Conservation (phyloP, 2,113 vertebrate species). For the Pterocles orientalis region DNA sequence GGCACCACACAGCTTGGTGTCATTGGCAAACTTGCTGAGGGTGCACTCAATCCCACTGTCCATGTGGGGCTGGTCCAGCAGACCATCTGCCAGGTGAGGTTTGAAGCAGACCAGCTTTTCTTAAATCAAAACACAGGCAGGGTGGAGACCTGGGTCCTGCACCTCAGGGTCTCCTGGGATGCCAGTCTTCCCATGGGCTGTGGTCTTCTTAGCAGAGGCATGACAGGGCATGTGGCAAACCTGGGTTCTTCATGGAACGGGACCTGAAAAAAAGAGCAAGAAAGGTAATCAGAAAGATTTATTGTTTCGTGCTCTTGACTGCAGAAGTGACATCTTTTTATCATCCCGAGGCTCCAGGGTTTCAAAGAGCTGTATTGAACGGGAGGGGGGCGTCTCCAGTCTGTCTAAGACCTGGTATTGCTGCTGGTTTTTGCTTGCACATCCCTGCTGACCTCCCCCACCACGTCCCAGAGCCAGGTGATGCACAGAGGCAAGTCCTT, state of each 20-base stretch:
- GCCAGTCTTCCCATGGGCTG: background rate
- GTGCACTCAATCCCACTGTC: no score
- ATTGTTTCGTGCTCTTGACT: no score
- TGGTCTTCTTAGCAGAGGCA: background rate
- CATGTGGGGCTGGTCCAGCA: background rate
- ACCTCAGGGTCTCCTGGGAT: background rate
- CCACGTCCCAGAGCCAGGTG: fast-evolving
- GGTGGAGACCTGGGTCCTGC: background rate
- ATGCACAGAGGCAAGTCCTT: background rate
- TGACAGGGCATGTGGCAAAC: background rate
- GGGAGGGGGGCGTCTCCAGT: background rate
- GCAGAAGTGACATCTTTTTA: background rate
- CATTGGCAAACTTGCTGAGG: no score
- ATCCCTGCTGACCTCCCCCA: background rate
- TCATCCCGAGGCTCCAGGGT: background rate
- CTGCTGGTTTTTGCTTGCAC: background rate
- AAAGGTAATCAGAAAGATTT: background rate
- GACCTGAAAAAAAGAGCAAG: background rate
- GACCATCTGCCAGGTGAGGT: background rate
- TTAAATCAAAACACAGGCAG: background rate
- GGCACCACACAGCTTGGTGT: no score
- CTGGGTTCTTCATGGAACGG: background rate
- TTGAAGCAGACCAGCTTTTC: background rate
- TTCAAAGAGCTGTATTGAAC: background rate
- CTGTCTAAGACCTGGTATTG: fast-evolving